Conservation (phyloP, 1,140 invertebrate species). For the Parasteatoda tepidariorum region DNA sequence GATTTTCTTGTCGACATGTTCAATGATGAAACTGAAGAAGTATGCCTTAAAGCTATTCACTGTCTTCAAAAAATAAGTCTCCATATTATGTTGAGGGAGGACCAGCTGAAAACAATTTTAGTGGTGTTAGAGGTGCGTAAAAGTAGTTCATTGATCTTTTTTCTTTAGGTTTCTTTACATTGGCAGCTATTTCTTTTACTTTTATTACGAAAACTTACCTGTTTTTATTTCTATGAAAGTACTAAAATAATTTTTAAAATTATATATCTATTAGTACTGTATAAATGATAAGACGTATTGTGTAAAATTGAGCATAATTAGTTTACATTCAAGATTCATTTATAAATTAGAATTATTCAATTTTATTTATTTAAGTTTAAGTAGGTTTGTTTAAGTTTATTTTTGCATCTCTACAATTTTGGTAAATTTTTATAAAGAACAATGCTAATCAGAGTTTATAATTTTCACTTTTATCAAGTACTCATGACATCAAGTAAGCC, state of each 20-base stretch:
- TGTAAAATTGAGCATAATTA: too few relatives aligned
- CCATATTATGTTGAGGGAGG: constrained; percentile 89
- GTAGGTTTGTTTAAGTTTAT: too few relatives aligned
- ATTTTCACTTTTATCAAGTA: too few relatives aligned
- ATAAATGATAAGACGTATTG: too few relatives aligned
- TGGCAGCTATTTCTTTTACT: not conserved
- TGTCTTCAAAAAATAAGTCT: constrained; percentile 88
- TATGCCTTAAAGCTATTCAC: constrained; percentile 92
- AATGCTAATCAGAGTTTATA: too few relatives aligned
- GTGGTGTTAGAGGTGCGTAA: constrained; percentile 81
- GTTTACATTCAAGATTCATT: too few relatives aligned
- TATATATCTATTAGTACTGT: not conserved
- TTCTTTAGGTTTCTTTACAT: not conserved
- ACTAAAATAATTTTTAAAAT: not conserved
- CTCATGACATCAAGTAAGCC: too few relatives aligned
- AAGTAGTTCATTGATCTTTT: not conserved
- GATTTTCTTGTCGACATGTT: constrained; percentile 99
- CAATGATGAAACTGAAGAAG: constrained; percentile 99
- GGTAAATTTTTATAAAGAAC: too few relatives aligned
- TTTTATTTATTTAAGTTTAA: too few relatives aligned
- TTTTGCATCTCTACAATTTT: too few relatives aligned
- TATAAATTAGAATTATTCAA: too few relatives aligned
- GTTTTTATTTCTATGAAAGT: not conserved
- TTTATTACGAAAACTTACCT: not conserved
- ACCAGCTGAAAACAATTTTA: constrained; percentile 96